Evolutionary conservation across 2,797 vertebrate species (phyloP).

Genomic region (Helostoma temminkii): DNA sequence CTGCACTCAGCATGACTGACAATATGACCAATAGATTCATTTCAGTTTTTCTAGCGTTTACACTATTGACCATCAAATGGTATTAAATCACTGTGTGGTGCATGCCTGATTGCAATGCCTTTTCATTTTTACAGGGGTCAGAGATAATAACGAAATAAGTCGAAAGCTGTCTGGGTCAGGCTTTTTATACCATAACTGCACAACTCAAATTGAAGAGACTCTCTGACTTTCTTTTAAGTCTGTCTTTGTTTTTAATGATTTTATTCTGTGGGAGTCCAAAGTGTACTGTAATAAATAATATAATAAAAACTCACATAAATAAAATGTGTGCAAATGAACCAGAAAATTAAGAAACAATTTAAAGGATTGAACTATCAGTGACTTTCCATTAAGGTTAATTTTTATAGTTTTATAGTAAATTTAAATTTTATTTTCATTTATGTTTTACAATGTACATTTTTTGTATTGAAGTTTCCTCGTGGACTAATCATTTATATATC

Average conservation of each 20-base stretch:
- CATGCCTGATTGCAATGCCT: conserved; percentile 51
- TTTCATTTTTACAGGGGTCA: conserved; percentile 59
- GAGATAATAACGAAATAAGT: conserved; percentile 50
- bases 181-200: conserved; percentile 13
- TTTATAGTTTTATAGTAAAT: too few species aligned
- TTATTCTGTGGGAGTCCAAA: neutral
- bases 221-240: conserved; percentile 19
- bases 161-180: conserved; percentile 39
- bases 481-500: too few species aligned
- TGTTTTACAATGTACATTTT: too few species aligned
- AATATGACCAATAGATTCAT: conserved; percentile 56
- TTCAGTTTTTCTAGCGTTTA: conserved; percentile 52
- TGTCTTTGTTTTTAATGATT: conserved; percentile 7
- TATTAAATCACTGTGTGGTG: conserved; percentile 45
- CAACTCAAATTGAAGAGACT: conserved; percentile 33
- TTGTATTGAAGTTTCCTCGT: too few species aligned
- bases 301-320: neutral
- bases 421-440: too few species aligned
- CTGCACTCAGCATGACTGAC: conserved; percentile 44
- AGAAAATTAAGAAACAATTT: neutral
- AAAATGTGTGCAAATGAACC: neutral
- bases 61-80: conserved; percentile 56
- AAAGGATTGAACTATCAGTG: too few species aligned
- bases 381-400: too few species aligned
- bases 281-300: neutral